Base-by-base conservation (phyloP, 2,113 vertebrate species). In the Sinocyclocheilus grahami region DNA sequence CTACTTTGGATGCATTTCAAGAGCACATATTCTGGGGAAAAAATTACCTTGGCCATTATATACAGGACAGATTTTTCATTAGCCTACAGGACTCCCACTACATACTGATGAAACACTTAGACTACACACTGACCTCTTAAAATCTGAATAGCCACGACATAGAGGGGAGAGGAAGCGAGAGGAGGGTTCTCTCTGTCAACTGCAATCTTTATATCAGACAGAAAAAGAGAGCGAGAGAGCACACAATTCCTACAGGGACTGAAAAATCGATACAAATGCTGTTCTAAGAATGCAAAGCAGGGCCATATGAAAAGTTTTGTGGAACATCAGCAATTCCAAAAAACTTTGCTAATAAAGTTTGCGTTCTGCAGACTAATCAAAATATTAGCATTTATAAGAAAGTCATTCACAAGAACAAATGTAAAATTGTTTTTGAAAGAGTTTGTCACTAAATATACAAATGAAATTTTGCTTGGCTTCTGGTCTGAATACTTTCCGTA, bases 261-360 rank as follows among this genome's bases (percentile, higher is more conserved):
- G 37, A 67, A 85, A 87, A 90, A 92, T 92, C 90, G 27, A 93
- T 92, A 84, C 81, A 37, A 80, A 87, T 78, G 13, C 65, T 71
- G 88, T 83, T 87, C 72, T 82, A 82, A 85, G 87, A 93, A 92
- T 92, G 87, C 86, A 91, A 92, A 93, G 82, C 63, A 91, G 71
- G 84, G 84, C 39, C 53, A 76, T 22, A 27, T 63, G 58, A 85
- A 72, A 89, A 85, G 81, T 75, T 74, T 72, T 71, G 78, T 53
- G 48, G 51, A 80, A 46, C 80, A 20, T 65, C 78, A 65, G 78
- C 78, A 65, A 81, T 81, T 65, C 22, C n/a, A 48, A 81, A 81
- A 46, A 30, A 82, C 37, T 42, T 53, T 80, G 20, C 37, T 24
- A 24, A 48, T 42, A 63, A 82, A 46, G 22, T 48, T 69, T 69